phyloP scores from a whole-genome alignment of 2,888 invertebrate species.

The Epinotia ramella region DNA sequence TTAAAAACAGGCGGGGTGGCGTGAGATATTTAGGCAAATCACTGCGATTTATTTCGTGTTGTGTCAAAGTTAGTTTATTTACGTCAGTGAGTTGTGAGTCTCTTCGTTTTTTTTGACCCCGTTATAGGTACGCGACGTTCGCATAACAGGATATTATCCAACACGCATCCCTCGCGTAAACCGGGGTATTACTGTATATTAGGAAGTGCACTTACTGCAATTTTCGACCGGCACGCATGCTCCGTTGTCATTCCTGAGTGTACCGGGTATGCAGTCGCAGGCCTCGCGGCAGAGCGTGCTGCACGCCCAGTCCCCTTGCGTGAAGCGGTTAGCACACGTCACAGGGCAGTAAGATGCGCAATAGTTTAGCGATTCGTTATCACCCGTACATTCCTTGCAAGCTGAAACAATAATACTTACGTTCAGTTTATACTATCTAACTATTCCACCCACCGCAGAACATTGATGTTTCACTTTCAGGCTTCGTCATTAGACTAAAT shows the following conservation, averaged over 20 bases:
- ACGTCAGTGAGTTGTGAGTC: too few relatives aligned
- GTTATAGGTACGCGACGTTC: too few relatives aligned
- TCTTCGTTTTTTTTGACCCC: too few relatives aligned
- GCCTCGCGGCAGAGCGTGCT: slow-evolving; percentile 32
- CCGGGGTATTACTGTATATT: too few relatives aligned
- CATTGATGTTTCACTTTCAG: neutral
- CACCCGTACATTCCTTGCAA: slow-evolving; percentile 22
- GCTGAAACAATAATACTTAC: slow-evolving; percentile 3
- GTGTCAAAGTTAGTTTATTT: too few relatives aligned
- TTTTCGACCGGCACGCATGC: slow-evolving; percentile 25
- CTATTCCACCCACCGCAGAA: neutral
- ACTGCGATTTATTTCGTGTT: too few relatives aligned
- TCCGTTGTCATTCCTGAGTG: slow-evolving; percentile 33
- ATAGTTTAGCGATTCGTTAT: slow-evolving; percentile 21
- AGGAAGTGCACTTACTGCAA: slow-evolving; percentile 30
- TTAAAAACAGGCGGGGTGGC: too few relatives aligned
- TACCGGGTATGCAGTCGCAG: slow-evolving; percentile 35
- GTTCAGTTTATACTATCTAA: neutral
- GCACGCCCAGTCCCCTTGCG: slow-evolving; percentile 34
- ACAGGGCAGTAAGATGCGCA: slow-evolving; percentile 41
- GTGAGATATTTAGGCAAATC: too few relatives aligned
- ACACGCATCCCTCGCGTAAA: too few relatives aligned
- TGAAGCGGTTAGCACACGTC: slow-evolving; percentile 36
- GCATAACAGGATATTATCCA: too few relatives aligned
- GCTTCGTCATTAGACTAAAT: neutral